Conservation (phyloP, 2,797 vertebrate genomes). For the Microctenopoma stevenorrisi region DNA sequence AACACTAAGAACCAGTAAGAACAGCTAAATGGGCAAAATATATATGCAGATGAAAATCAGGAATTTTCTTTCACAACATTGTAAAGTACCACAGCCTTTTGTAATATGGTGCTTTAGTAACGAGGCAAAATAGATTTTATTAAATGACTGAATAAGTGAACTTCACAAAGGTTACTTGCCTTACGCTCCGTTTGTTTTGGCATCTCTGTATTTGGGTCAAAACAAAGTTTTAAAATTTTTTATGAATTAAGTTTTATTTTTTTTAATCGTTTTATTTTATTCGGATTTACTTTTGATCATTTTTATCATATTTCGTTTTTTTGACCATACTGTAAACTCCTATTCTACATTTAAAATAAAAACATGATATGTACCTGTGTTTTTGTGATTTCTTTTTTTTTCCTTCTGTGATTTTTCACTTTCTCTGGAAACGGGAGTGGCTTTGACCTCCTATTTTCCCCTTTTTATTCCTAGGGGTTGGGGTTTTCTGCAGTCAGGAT, state of each 20-base stretch:
- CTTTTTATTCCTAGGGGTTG: slow-evolving; percentile 82
- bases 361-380: slow-evolving; percentile 29
- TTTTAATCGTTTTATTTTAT: neutral
- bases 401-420: slow-evolving; percentile 22
- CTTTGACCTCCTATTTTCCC: slow-evolving; percentile 79
- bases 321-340: slow-evolving; percentile 29
- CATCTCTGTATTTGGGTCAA: neutral
- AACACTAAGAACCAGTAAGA: too few species aligned
- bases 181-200: neutral
- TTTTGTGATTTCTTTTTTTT: slow-evolving; percentile 41
- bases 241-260: neutral
- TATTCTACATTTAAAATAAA: slow-evolving; percentile 56
- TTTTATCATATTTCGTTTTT: neutral
- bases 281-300: neutral
- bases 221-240: too few species aligned
- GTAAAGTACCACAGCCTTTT: neutral
- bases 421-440: slow-evolving; percentile 67
- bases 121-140: neutral
- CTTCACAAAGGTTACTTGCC: neutral
- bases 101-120: neutral
- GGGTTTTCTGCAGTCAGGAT: slow-evolving; percentile 79
- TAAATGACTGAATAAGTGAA: neutral
- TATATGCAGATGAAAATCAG: neutral
- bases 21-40: neutral
- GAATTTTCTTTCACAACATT: neutral